Conservation (phyloP, 2,113 vertebrate species). For the Tylochromis polylepis region DNA sequence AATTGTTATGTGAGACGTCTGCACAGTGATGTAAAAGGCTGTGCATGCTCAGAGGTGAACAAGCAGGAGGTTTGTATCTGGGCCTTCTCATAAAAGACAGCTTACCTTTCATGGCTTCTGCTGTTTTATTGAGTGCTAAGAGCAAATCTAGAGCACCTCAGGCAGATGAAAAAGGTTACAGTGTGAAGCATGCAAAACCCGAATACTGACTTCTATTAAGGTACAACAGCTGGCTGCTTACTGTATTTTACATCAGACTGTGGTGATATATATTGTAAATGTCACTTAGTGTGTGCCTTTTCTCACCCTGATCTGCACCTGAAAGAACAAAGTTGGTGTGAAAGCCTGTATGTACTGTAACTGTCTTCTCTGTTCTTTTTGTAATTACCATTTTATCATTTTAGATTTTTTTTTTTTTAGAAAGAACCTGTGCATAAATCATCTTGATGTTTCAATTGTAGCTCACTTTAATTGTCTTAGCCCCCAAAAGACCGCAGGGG, state of each 20-base stretch:
- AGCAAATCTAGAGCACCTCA: conserved; percentile 8
- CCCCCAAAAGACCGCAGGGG: neutral
- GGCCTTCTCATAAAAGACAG: conserved; percentile 64
- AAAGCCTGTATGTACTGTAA: neutral
- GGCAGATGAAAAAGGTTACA: conserved; percentile 24
- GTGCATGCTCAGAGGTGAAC: conserved; percentile 24
- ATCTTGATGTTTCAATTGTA: neutral
- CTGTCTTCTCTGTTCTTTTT: neutral
- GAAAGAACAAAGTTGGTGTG: neutral
- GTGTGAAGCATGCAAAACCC: conserved; percentile 40
- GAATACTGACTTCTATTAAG: conserved; percentile 13
- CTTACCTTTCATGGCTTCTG: conserved; percentile 64
- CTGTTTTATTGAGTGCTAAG: conserved; percentile 49
- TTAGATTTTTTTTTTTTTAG: neutral
- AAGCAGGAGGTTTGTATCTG: conserved; percentile 54
- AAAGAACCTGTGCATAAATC: neutral
- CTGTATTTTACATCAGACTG: conserved; percentile 12
- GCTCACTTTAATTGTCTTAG: neutral
- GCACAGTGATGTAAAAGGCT: conserved; percentile 29
- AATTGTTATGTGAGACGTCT: conserved; percentile 48
- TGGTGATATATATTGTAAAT: conserved; percentile 25
- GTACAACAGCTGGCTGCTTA: conserved; percentile 6
- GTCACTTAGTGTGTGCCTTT: neutral
- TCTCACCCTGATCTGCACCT: neutral
- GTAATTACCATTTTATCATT: neutral